Base-by-base conservation (phyloP, 2,113 vertebrate genomes). In the Brienomyrus brachyistius region DNA sequence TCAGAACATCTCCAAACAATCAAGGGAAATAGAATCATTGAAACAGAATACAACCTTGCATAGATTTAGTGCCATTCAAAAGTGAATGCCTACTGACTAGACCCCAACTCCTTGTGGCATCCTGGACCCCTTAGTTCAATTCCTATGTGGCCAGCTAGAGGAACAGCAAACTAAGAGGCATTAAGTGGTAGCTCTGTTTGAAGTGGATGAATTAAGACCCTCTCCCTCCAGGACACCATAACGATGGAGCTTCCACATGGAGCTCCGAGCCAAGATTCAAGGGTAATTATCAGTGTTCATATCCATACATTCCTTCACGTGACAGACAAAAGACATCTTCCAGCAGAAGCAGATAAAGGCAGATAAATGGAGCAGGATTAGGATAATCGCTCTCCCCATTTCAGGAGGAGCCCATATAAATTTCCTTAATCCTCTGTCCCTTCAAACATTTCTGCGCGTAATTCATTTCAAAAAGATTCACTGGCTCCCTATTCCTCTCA, bases 241-340 rank as follows among this genome's bases (percentile, higher is more conserved):
- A 51, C 48, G 48, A 51, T 27, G 23, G 3, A 86, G 8, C 83
- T 86, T 51, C 83, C 35, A 43, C 35, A 43, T 43, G 35, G 35
- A 43, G 13, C 35, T 43, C 35, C 13, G 4, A 80, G 74, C 31
- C 43, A 84, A 8, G 45, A 9, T n/a, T 84, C 93, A 93, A 88
- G 91, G 91, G 92, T 85, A 89, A 91, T 94, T 91, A 91, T 66
- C 92, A 94, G 92, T 93, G 91, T 91, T 88, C 88, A 87, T 89
- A 91, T 92, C 94, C 92, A 92, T 92, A 91, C 35, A 91, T 90
- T 93, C 90, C 86, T 88, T 94, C 91, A 95, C 0, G 1, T 92
- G 93, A 92, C 95, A 93, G 92, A 87, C 94, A 93, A 94, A 94
- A 94, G 92, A 94, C 95, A 94, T 93, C 93, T 91, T 87, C 93